Percentiles rank a stretch among this genome's conserved stretches.
These are phyloP conservation scores for Pilophorus perplexus DNA, from an alignment of 2,888 invertebrate species.

Conservation along the genomic window DNA sequence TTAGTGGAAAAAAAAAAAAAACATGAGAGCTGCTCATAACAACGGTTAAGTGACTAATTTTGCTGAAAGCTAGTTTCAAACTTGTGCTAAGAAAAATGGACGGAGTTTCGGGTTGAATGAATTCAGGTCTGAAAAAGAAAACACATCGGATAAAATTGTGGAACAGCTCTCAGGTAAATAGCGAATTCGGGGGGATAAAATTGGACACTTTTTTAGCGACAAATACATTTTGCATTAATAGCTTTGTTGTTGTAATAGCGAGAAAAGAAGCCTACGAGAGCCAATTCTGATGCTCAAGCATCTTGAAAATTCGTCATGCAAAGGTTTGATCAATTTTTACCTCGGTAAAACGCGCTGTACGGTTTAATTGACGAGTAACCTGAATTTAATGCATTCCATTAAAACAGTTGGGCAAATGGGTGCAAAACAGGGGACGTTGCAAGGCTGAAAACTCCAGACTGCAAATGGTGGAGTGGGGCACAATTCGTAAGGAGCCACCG, in stretches of 20 bases:
- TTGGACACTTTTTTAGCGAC: background rate
- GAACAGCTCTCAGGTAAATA: conserved; percentile 41
- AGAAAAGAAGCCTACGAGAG: conserved; percentile 5
- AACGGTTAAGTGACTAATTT: background rate
- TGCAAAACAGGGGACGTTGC: too few relatives aligned
- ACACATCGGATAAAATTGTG: conserved; percentile 26
- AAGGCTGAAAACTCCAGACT: background rate
- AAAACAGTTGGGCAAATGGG: conserved; percentile 14
- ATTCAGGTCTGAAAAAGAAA: conserved; percentile 60
- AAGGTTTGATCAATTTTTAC: conserved; percentile 23
- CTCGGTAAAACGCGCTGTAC: conserved; percentile 35
- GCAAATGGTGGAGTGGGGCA: too few relatives aligned
- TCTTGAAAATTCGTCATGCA: too few relatives aligned
- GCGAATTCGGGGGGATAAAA: too few relatives aligned
- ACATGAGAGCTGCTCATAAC: conserved; percentile 50
- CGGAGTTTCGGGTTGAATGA: conserved; percentile 62
- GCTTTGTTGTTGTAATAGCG: too few relatives aligned
- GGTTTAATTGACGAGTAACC: conserved; percentile 44
- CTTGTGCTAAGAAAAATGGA: conserved; percentile 58
- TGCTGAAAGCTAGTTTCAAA: conserved; percentile 49
- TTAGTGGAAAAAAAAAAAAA: conserved; percentile 17
- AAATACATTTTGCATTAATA: background rate
- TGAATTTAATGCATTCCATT: conserved; percentile 32
- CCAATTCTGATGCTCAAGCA: background rate
- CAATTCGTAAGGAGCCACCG: too few relatives aligned